Evolutionary conservation across 2,888 invertebrate genomes (phyloP).

Genomic region (Onchidella celtica): DNA sequence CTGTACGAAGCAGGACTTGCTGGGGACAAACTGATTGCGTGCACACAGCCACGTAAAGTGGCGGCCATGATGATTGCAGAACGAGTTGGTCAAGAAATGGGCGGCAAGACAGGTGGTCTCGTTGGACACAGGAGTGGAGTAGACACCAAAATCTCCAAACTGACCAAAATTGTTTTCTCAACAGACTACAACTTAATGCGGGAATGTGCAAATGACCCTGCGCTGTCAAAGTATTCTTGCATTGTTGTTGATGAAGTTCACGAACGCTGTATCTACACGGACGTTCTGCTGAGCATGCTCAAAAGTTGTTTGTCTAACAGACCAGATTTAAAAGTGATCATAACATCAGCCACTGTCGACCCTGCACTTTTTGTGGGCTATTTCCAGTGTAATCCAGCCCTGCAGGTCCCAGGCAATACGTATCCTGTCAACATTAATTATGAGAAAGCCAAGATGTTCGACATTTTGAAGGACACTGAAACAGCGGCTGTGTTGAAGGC

Average conservation of each 20-base stretch:
- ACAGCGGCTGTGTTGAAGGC: conserved; percentile 70
- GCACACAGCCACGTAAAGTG: conserved; percentile 80
- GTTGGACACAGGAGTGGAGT: conserved; percentile 74
- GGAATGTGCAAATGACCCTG: conserved; percentile 70
- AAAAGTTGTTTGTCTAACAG: conserved; percentile 67
- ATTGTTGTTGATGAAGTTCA: conserved; percentile 80
- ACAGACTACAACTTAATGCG: conserved; percentile 78
- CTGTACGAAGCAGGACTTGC: conserved; percentile 69
- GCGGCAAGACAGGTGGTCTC: conserved; percentile 64
- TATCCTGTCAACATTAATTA: conserved; percentile 78
- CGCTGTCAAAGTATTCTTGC: conserved; percentile 62
- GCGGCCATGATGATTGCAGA: conserved; percentile 77
- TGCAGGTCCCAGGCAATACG: conserved; percentile 75
- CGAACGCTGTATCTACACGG: conserved; percentile 79
- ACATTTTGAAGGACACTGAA: conserved; percentile 60
- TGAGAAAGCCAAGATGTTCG: conserved; percentile 49
- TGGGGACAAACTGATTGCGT: conserved; percentile 68
- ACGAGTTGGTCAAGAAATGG: conserved; percentile 76
- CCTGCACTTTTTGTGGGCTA: conserved; percentile 73
- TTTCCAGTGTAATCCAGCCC: conserved; percentile 67
- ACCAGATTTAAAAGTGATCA: conserved; percentile 74
- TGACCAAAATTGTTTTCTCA: conserved; percentile 75
- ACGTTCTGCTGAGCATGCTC: conserved; percentile 78
- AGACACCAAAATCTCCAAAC: conserved; percentile 42
- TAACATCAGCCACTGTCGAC: conserved; percentile 80